Percentiles rank a stretch among this genome's conserved stretches.
These are phyloP conservation scores for Potamilus streckersoni DNA, from an alignment of 1,140 invertebrate species.

Conservation along the genomic window DNA sequence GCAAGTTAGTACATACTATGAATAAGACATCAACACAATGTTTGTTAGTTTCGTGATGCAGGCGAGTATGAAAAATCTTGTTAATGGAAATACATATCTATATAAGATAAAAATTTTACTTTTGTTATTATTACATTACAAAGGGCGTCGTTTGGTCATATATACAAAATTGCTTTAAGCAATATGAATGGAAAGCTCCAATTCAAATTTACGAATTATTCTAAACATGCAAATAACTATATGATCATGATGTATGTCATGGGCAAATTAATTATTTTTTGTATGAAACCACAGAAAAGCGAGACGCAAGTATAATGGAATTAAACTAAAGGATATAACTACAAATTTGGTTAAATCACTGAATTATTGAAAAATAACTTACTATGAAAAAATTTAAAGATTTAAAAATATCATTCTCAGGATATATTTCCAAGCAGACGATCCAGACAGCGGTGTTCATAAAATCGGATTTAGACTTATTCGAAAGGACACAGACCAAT, in stretches of 20 bases:
- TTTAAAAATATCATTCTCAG: not conserved
- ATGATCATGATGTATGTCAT: not conserved
- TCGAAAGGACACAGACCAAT: too few species aligned
- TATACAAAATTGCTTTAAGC: too few species aligned
- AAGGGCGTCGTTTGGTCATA: too few species aligned
- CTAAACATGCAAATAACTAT: not conserved
- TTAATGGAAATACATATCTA: too few species aligned
- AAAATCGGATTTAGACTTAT: not conserved
- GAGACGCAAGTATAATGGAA: not conserved
- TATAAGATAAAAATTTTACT: too few species aligned
- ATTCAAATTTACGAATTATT: too few species aligned
- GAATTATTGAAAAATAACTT: not conserved
- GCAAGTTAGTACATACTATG: too few species aligned
- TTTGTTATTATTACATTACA: too few species aligned
- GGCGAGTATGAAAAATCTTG: too few species aligned
- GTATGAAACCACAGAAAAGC: not conserved
- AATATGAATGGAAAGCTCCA: too few species aligned
- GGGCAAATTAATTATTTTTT: not conserved
- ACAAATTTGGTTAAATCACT: not conserved
- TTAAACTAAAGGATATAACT: not conserved
- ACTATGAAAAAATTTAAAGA: not conserved
- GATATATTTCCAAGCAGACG: not conserved
- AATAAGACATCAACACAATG: too few species aligned
- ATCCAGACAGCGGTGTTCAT: conserved; percentile 15
- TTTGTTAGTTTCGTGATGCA: too few species aligned